Evolutionary conservation across 2,113 vertebrate genomes (phyloP).

Genomic region (Ptilonorhynchus violaceus): DNA sequence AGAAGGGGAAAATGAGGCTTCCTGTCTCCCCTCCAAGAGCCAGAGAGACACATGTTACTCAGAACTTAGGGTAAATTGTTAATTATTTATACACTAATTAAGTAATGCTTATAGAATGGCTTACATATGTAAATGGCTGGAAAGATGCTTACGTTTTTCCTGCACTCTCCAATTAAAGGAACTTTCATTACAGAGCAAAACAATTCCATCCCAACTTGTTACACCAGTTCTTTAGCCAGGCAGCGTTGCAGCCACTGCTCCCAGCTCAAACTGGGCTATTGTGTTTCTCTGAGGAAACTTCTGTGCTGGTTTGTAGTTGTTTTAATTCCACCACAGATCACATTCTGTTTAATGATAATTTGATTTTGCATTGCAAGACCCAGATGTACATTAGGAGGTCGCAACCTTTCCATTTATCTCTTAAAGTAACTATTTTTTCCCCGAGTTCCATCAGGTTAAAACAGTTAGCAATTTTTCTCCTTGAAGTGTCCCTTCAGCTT

Average conservation of each 20-base stretch:
- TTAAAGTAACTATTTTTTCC: conserved; percentile 76
- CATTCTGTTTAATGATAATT: conserved; percentile 76
- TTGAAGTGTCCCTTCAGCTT: conserved; percentile 74
- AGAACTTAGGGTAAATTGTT: conserved; percentile 1
- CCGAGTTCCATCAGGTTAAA: conserved; percentile 77
- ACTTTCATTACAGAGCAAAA: conserved; percentile 20
- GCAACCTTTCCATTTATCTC: conserved; percentile 71
- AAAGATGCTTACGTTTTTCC: conserved; percentile 33
- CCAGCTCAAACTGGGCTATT: neutral
- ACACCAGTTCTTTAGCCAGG: conserved; percentile 5
- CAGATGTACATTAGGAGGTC: conserved; percentile 75
- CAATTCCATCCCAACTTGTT: conserved; percentile 22
- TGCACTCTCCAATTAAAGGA: conserved; percentile 25
- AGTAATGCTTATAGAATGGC: neutral
- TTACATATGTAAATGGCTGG: conserved; percentile 32
- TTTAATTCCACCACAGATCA: conserved; percentile 41
- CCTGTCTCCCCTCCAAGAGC: conserved; percentile 21
- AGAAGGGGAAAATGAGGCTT: conserved; percentile 25
- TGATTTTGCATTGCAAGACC: conserved; percentile 75
- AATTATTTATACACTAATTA: conserved; percentile 52
- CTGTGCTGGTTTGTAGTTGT: conserved; percentile 21
- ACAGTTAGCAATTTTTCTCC: conserved; percentile 82
- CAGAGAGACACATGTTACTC: neutral
- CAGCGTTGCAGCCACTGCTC: neutral
- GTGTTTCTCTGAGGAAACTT: conserved; percentile 19